Evolutionary conservation across 2,113 vertebrate genomes (phyloP).

Genomic region (Sitta europaea): DNA sequence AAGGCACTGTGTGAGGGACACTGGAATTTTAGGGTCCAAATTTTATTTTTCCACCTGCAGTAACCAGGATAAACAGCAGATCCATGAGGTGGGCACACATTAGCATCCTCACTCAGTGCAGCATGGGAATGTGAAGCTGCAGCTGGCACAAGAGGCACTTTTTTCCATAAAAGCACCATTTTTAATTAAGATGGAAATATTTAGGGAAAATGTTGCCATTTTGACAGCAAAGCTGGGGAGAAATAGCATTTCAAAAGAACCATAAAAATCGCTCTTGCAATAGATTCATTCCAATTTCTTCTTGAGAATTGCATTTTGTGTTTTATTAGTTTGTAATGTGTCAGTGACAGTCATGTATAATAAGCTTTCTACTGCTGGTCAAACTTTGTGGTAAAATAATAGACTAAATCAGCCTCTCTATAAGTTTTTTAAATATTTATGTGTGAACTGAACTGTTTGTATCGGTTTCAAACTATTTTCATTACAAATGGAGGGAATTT

Average conservation of each 20-base stretch:
- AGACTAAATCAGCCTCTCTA: background rate
- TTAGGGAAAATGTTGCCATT: background rate
- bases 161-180: background rate
- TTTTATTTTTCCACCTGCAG: background rate
- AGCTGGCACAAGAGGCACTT: background rate
- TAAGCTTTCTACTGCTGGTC: constrained; percentile 34
- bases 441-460: background rate
- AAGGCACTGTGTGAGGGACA: fast-evolving
- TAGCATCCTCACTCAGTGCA: fast-evolving
- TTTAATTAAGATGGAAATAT: constrained; percentile 53
- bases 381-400: constrained; percentile 38
- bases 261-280: constrained; percentile 50
- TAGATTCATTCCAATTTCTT: constrained; percentile 46
- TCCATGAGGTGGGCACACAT: background rate
- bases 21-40: background rate
- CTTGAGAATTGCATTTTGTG: constrained; percentile 37
- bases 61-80: background rate
- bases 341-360: constrained; percentile 54
- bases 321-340: constrained; percentile 58
- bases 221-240: background rate
- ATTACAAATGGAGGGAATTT: background rate
- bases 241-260: background rate
- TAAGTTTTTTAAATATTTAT: constrained; percentile 31
- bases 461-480: background rate
- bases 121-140: background rate